phyloP scores from a whole-genome alignment of 37 sponge, comb jelly and placozoan species.

The Lycopodina hypogea region DNA sequence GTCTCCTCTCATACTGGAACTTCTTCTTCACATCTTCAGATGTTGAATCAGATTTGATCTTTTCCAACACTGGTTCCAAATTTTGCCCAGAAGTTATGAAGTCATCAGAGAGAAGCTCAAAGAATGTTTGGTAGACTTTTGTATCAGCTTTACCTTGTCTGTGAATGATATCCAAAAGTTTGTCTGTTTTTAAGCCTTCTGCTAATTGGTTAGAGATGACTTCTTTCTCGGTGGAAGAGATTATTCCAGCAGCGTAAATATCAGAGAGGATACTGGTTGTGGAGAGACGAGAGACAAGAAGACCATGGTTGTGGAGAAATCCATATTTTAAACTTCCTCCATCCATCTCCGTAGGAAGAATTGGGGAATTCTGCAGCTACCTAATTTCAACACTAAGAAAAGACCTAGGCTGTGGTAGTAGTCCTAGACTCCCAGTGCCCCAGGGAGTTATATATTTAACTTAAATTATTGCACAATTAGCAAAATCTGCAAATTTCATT shows the following conservation, averaged over 20 bases:
- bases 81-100: constrained; percentile 14
- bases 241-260: constrained; percentile 6
- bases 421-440: too few relatives aligned
- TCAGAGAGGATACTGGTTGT: constrained; percentile 2
- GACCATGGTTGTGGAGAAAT: constrained; percentile 38
- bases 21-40: not conserved
- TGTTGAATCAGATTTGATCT: constrained; percentile 2
- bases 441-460: too few relatives aligned
- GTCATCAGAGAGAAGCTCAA: constrained; percentile 21
- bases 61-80: constrained; percentile 2
- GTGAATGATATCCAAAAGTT: constrained; percentile 44
- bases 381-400: too few relatives aligned
- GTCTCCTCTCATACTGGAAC: not conserved
- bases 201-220: constrained; percentile 14
- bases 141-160: constrained; percentile 1
- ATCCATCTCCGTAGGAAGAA: not conserved
- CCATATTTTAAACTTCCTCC: constrained; percentile 12
- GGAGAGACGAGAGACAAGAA: constrained; percentile 16
- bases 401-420: too few relatives aligned
- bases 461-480: too few relatives aligned
- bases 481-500: too few relatives aligned
- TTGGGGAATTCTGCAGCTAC: too few relatives aligned
- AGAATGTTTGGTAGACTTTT: constrained; percentile 6
- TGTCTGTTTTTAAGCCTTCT: constrained; percentile 6
- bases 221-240: constrained; percentile 26